Conservation (phyloP, 2,888 invertebrate genomes). For the Thymelicus acteon region DNA sequence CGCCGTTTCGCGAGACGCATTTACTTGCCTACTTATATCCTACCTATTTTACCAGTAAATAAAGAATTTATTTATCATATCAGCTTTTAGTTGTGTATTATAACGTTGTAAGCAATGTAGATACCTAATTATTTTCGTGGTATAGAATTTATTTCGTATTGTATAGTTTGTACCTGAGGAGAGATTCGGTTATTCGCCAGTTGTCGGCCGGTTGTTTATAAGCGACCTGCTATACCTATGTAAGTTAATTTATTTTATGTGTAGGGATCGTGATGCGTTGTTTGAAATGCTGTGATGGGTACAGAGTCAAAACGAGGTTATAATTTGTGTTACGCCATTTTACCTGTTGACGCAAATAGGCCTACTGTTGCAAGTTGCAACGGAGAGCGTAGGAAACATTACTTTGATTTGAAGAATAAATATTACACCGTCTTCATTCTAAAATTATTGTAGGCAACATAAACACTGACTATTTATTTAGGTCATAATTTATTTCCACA, state of each 20-base stretch:
- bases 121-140: conserved; percentile 57
- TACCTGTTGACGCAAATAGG: conserved; percentile 22
- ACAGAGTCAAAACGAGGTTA: not conserved
- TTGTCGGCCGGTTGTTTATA: conserved; percentile 29
- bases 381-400: no score
- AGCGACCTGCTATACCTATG: conserved; percentile 19
- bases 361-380: not conserved
- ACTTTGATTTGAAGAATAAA: no score
- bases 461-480: no score
- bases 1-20: conserved; percentile 59
- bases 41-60: conserved; percentile 70
- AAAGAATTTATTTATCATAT: conserved; percentile 81
- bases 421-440: not conserved
- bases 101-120: conserved; percentile 61
- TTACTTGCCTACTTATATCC: conserved; percentile 63
- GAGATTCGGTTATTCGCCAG: conserved; percentile 43
- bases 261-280: conserved; percentile 29
- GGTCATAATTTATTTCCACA: no score
- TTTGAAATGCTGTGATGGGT: conserved; percentile 44
- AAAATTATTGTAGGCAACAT: not conserved
- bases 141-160: conserved; percentile 52
- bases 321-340: not conserved
- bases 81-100: conserved; percentile 71
- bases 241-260: conserved; percentile 40
- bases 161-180: conserved; percentile 67